Base-by-base conservation (phyloP, 2,797 vertebrate species). In the Lutjanus campechanus region DNA sequence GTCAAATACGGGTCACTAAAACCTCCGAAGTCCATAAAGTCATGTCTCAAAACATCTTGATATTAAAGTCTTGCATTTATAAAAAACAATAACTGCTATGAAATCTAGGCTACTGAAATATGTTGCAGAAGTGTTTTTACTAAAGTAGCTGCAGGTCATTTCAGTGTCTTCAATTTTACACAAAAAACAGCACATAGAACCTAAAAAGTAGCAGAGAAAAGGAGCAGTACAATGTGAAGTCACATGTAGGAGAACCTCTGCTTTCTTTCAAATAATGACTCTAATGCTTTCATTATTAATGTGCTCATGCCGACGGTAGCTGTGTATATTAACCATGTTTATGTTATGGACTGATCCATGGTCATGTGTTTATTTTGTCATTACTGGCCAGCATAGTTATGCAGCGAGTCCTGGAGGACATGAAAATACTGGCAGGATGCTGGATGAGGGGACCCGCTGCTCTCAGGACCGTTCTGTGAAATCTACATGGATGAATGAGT, bases 321-420 rank as follows among this genome's bases (percentile, higher is more conserved):
- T 73, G 55, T 69, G 46, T 11, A 0, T 13, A 8, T 54, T 44
- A 19, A 36, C 60, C 25, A 58, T 72, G 70, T 79, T 82, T 62
- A 51, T 22, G 2, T 7, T 64, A 72, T 71, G 73, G 70, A 40
- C 51, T 86, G 71, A 85, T 64, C 71, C 79, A 13, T 44, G 53
- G 4, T 62, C 15, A 4, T 3, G 19, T 83, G 85, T 90, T 86
- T 89, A 47, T 86, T 88, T 51, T 92, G 83, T 61, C 82, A 89
- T 54, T 79, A 86, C 47, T 7, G n/a, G 13, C 82, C 86, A 22
- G 79, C 89, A 87, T 67, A 1, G 6, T 43, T 1, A 15, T 11
- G 40, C 47, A 1, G 36, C 16, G 8, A n/a, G 77, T 73, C 29
- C 73, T 7, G 16, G 17, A 68, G 54, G 53, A 75, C 56, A 73